Percentiles rank a stretch among this genome's conserved stretches.
phyloP scores from a whole-genome alignment of 2,888 invertebrate species.

The Agrilus mali region DNA sequence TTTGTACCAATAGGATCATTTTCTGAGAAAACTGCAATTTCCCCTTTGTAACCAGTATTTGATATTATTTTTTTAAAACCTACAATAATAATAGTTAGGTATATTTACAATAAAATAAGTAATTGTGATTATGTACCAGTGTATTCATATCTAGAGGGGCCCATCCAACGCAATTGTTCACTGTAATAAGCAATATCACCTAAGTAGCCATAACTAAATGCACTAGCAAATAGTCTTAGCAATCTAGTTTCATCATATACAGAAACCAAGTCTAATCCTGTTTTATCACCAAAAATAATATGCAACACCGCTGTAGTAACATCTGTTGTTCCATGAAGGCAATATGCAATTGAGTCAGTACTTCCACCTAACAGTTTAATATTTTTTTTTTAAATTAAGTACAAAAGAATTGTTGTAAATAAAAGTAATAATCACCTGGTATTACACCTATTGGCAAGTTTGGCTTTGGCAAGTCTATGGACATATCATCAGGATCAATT shows the following conservation, averaged over 20 bases:
- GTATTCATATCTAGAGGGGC: slow-evolving; percentile 70
- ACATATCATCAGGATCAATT: slow-evolving; percentile 40
- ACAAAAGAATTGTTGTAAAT: no score
- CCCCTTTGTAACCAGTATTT: slow-evolving; percentile 52
- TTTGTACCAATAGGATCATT: slow-evolving; percentile 32
- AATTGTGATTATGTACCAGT: slow-evolving; percentile 39
- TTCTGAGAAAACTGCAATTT: slow-evolving; percentile 42
- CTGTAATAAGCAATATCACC: slow-evolving; percentile 72
- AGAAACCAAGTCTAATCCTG: slow-evolving; percentile 64
- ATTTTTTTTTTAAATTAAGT: neutral
- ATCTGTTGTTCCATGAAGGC: slow-evolving; percentile 68
- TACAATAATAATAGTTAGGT: slow-evolving; percentile 16
- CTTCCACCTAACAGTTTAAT: slow-evolving; percentile 43
- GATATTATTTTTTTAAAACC: slow-evolving; percentile 50
- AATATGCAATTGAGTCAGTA: slow-evolving; percentile 68
- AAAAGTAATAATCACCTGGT: slow-evolving; percentile 27
- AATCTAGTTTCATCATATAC: slow-evolving; percentile 48
- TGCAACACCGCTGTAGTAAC: slow-evolving; percentile 69
- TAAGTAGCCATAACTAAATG: slow-evolving; percentile 74
- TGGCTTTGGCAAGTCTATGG: slow-evolving; percentile 37
- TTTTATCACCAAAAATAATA: slow-evolving; percentile 62
- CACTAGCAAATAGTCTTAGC: slow-evolving; percentile 58
- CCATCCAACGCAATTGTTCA: slow-evolving; percentile 75
- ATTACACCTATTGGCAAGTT: slow-evolving; percentile 48
- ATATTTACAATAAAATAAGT: neutral